Conservation (phyloP, 2,797 vertebrate genomes). For the Sardinella longiceps region DNA sequence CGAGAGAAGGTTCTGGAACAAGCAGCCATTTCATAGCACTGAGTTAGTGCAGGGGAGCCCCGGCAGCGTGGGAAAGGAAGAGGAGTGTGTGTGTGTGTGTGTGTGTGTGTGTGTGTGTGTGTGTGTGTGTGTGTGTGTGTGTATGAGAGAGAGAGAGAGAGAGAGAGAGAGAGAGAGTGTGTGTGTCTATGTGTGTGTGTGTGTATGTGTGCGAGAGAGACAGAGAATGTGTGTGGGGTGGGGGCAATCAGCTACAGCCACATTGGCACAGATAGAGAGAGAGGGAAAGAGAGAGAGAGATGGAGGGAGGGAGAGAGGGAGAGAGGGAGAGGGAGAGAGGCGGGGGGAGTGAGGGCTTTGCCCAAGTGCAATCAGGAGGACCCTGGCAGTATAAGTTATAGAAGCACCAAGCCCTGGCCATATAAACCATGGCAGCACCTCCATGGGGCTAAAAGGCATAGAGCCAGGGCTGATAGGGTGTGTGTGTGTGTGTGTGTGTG, state of each 20-base stretch:
- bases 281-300: not conserved
- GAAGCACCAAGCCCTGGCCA: conserved; percentile 8
- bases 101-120: no score
- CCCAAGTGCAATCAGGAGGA: not conserved
- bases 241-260: not conserved
- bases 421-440: conserved; percentile 16
- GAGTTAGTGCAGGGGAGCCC: not conserved
- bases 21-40: not conserved
- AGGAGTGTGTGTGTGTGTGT: not conserved
- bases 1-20: not conserved
- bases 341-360: not conserved
- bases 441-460: not conserved
- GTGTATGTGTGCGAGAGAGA: no score
- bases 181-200: no score
- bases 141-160: no score
- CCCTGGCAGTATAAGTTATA: conserved; percentile 16
- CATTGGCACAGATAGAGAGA: not conserved
- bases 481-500: no score
- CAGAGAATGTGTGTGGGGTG: not conserved
- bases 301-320: not conserved
- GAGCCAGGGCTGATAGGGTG: not conserved
- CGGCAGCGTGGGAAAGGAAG: not conserved
- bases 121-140: no score
- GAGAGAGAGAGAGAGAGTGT: no score
- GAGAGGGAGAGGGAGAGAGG: not conserved